phyloP scores from a whole-genome alignment of 2,113 vertebrate species.

The Tylochromis polylepis region DNA sequence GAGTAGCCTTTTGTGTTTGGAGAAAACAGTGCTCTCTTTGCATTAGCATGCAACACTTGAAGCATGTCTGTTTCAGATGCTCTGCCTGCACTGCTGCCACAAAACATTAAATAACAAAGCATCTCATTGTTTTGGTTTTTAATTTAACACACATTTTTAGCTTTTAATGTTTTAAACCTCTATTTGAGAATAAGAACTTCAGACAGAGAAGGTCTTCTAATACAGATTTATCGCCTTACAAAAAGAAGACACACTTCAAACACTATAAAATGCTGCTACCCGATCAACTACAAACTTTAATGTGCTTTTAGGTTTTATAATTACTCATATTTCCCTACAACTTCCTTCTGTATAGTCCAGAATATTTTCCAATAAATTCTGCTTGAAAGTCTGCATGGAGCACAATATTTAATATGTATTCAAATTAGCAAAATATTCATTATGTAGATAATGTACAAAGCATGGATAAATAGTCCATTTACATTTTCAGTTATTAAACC shows the following conservation, averaged over 20 bases:
- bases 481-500: slow-evolving; percentile 50
- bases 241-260: background rate
- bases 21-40: slow-evolving; percentile 42
- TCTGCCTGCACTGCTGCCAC: background rate
- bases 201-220: background rate
- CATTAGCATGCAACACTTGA: background rate
- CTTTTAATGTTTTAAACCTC: background rate
- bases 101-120: slow-evolving; percentile 5
- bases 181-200: background rate
- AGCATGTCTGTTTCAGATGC: background rate
- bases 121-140: background rate
- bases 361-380: slow-evolving; percentile 10
- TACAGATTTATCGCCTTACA: background rate
- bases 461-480: slow-evolving; percentile 47
- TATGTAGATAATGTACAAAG: slow-evolving; percentile 56
- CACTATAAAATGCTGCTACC: background rate
- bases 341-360: background rate
- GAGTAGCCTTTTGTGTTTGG: slow-evolving; percentile 39
- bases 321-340: background rate
- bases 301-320: slow-evolving; percentile 4
- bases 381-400: slow-evolving; percentile 2
- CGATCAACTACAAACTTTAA: background rate
- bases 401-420: slow-evolving; percentile 44
- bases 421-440: slow-evolving; percentile 51
- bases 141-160: background rate